These are phyloP conservation scores for Chromoteleia sp. DNA, from an alignment of 2,888 invertebrate genomes.

Conservation along the genomic window DNA sequence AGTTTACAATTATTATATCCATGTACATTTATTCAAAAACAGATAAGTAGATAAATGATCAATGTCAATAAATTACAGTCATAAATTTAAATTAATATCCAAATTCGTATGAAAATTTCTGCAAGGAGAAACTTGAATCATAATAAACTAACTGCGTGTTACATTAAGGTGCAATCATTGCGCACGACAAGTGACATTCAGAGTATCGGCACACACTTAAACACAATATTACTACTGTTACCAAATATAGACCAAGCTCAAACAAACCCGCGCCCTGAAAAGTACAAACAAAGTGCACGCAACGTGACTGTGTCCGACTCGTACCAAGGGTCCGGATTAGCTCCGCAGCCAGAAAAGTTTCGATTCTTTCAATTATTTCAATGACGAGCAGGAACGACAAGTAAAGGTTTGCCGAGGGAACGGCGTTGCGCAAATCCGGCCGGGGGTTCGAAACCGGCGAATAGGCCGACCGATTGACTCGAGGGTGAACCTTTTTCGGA, in stretches of 20 bases:
- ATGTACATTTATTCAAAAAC: no score
- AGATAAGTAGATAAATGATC: no score
- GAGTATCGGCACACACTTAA: conserved; percentile 39
- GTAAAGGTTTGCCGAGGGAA: conserved; percentile 62
- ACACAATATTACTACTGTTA: conserved; percentile 61
- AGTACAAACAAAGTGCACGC: conserved; percentile 59
- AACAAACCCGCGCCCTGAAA: conserved; percentile 56
- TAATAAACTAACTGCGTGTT: background rate
- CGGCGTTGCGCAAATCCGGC: conserved; percentile 62
- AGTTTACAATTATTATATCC: no score
- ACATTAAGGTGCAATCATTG: conserved; percentile 1
- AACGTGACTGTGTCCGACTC: conserved; percentile 31
- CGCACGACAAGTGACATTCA: conserved; percentile 37
- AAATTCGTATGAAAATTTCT: no score
- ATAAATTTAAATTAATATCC: no score
- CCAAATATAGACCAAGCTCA: conserved; percentile 51
- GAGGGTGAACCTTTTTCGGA: conserved; percentile 74
- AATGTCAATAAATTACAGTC: no score
- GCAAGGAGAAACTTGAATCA: no score
- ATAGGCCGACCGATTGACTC: conserved; percentile 68
- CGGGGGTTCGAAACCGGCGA: conserved; percentile 45
- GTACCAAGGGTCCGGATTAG: conserved; percentile 36
- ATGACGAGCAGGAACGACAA: conserved; percentile 65
- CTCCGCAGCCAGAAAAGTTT: conserved; percentile 39
- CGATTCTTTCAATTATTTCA: conserved; percentile 70